phyloP scores from a whole-genome alignment of 2,113 vertebrate species.

The Lophius piscatorius region DNA sequence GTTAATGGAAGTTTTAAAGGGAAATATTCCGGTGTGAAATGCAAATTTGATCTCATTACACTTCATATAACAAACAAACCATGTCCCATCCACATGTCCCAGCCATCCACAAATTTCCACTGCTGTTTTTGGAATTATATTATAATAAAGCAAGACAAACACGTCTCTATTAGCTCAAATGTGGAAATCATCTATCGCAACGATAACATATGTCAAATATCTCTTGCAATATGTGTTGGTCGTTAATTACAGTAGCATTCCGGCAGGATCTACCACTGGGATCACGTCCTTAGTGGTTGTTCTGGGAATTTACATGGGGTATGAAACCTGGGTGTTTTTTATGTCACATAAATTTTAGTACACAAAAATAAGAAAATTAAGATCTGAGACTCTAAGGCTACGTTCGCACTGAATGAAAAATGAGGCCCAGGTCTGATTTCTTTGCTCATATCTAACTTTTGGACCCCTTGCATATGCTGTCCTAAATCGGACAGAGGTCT shows the following conservation, averaged over 20 bases:
- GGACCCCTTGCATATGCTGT: no score
- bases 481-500: no score
- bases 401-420: no score
- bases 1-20: conserved; percentile 43
- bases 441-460: no score
- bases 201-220: background rate
- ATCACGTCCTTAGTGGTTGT: background rate
- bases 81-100: conserved; percentile 29
- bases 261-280: background rate
- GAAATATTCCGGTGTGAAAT: conserved; percentile 33
- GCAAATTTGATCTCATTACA: conserved; percentile 47
- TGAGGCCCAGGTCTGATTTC: no score
- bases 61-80: conserved; percentile 25
- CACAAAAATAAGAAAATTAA: no score
- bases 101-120: conserved; percentile 13
- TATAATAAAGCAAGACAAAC: conserved; percentile 4
- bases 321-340: no score
- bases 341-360: no score
- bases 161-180: no score
- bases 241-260: background rate
- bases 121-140: background rate
- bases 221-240: background rate
- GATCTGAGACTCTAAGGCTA: no score
- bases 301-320: background rate
- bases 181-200: background rate